Conservation (phyloP, 92 coral and sea anemone genomes). For the Phenganax stokvisi region DNA sequence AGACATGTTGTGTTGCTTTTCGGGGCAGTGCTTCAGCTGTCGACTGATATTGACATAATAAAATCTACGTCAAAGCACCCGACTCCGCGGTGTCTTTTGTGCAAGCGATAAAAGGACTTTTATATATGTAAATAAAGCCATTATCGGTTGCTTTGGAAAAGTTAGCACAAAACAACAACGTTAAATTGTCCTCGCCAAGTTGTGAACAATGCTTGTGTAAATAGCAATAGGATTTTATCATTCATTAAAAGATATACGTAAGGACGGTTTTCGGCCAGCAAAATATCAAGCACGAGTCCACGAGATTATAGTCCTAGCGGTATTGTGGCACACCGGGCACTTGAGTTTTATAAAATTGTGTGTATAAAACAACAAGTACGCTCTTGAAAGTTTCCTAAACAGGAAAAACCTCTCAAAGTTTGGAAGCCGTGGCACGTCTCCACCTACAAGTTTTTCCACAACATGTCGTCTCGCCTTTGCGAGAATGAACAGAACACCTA, state of each 20-base stretch:
- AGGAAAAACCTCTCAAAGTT: neutral
- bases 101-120: conserved; percentile 41
- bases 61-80: conserved; percentile 20
- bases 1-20: conserved; percentile 30
- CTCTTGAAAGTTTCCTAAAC: conserved; percentile 10
- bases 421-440: neutral
- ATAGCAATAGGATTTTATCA: neutral
- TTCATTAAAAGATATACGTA: neutral
- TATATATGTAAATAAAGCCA: conserved; percentile 43
- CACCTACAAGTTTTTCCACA: neutral
- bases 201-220: conserved; percentile 36
- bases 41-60: conserved; percentile 44
- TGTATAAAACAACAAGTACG: conserved; percentile 19
- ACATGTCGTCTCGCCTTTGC: neutral
- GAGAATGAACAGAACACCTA: neutral
- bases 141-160: conserved; percentile 39
- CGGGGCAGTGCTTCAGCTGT: neutral
- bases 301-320: neutral
- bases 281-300: too few relatives aligned
- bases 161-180: conserved; percentile 32
- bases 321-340: neutral
- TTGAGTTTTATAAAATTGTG: conserved; percentile 11
- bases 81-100: conserved; percentile 39
- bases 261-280: neutral
- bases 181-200: conserved; percentile 24